A percentile compares a stretch with the other conserved stretches of the same genome.
phyloP scores from a whole-genome alignment of 2,113 vertebrate genomes.

The Hippocampus mohnikei region DNA sequence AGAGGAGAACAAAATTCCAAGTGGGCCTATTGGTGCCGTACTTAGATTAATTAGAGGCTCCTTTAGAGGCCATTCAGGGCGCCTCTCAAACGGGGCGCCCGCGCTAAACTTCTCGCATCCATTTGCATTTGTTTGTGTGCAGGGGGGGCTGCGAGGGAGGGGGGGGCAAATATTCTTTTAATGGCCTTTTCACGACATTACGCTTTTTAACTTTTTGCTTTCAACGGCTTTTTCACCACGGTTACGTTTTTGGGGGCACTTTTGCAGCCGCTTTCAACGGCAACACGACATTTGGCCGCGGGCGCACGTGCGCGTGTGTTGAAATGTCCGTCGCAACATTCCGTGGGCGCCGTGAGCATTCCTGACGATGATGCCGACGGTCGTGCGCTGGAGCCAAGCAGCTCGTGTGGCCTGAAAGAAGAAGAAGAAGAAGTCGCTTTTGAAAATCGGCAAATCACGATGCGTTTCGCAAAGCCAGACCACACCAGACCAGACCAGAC shows the following conservation, averaged over 20 bases:
- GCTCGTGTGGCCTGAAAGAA: not conserved
- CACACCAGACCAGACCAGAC: no score
- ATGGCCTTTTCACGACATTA: constrained; percentile 65
- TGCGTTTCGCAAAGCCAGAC: not conserved
- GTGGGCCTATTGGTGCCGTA: constrained; percentile 83
- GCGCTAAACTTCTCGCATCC: constrained; percentile 80
- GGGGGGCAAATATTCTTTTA: constrained; percentile 72
- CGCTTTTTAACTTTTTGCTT: constrained; percentile 55
- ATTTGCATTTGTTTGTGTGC: constrained; percentile 97
- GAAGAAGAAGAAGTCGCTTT: not conserved
- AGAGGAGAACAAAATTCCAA: constrained; percentile 80
- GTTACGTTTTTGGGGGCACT: constrained; percentile 39
- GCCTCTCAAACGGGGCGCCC: constrained; percentile 73
- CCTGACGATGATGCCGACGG: not conserved
- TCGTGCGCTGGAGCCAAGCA: not conserved
- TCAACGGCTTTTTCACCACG: constrained; percentile 69
- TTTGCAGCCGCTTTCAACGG: constrained; percentile 59
- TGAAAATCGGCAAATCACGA: not conserved
- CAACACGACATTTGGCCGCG: not conserved
- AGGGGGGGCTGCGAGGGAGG: constrained; percentile 35
- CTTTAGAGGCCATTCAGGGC: constrained; percentile 87
- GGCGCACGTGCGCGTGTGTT: not conserved
- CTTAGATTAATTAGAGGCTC: constrained; percentile 89
- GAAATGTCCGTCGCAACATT: not conserved
- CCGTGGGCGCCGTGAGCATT: not conserved